Base-by-base conservation (phyloP, 2,888 invertebrate species). In the Nephrocerus scutellatus region DNA sequence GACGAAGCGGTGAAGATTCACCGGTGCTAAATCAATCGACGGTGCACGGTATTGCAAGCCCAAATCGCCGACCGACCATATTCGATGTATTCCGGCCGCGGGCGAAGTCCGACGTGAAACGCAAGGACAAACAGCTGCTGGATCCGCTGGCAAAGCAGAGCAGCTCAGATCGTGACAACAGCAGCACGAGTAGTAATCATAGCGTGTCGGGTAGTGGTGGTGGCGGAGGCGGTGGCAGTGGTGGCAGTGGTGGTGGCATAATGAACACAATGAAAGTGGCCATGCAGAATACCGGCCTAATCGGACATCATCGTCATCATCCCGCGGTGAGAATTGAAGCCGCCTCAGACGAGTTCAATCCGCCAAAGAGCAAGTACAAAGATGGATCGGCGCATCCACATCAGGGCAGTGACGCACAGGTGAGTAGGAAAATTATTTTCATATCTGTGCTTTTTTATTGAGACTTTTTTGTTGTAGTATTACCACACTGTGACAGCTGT, bases 181-280 rank as follows among this genome's bases (percentile, higher is more conserved):
- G 62, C 41, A 60, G 63, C 48, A 59, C 62, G 36, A 62, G 64
- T 41, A 62, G 62, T 43, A 54, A 54, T 42, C 54, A 58, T 44
- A 53, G 58, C 44, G 55, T 61, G 28, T 59, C 63, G 2, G 55
- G 51, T 14, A 43, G 44, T n/a, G 40, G 37, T 9, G 44, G 42
- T 18, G 42, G 32, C 16, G 46, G 48, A 9, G 41, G 36, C 15
- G 50, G 48, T 14, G 24, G 36, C 30, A 13, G 44, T 42, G 24
- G 42, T 13, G 44, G 48, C 19, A 46, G 48, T 9, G 51, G 53
- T 37, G 53, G 55, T 14, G 63, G 66, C 43, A 79, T 91, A 59
- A 88, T 91, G 76, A 77, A 86, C 49, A 86, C 87, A 60, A 82
- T 91, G 77, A 86, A 81, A 64, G 81, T 80, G 55, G 87, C 84